Conservation (phyloP, 2,797 vertebrate genomes). For the Phylloscopus collybita region DNA sequence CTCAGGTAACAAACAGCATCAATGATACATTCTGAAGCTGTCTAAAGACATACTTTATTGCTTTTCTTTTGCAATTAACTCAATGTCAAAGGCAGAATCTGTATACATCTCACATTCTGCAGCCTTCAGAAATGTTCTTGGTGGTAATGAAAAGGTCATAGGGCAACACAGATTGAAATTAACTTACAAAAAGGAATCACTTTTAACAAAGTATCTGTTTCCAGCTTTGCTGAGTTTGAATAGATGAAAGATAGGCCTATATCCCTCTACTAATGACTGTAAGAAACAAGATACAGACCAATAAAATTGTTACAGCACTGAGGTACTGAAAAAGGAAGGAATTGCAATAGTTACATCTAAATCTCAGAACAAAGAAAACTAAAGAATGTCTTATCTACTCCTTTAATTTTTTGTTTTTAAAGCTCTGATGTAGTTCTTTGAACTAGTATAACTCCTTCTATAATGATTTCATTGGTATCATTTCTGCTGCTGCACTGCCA, state of each 20-base stretch:
- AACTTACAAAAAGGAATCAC: slow-evolving; percentile 35
- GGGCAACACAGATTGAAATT: neutral
- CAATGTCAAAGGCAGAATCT: neutral
- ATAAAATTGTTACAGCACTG: neutral
- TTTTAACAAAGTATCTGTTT: slow-evolving; percentile 64
- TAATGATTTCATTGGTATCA: neutral
- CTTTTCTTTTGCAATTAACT: slow-evolving; percentile 6
- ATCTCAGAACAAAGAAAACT: slow-evolving; percentile 14
- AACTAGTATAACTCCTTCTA: neutral
- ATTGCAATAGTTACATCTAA: neutral
- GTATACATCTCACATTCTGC: neutral
- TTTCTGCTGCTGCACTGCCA: neutral
- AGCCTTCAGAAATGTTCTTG: neutral
- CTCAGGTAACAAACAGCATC: neutral
- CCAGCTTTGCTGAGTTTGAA: slow-evolving; percentile 46
- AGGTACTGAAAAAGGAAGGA: slow-evolving; percentile 9
- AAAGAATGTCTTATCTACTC: neutral
- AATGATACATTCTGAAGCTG: neutral
- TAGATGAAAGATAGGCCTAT: slow-evolving; percentile 61
- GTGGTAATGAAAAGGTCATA: neutral
- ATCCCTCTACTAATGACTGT: slow-evolving; percentile 44
- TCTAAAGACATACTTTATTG: neutral
- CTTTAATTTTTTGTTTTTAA: slow-evolving; percentile 1
- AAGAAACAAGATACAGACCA: slow-evolving; percentile 47
- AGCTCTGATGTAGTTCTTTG: neutral